These are phyloP conservation scores for Pelochelys cantorii DNA, from an alignment of 2,797 vertebrate genomes.

Conservation along the genomic window DNA sequence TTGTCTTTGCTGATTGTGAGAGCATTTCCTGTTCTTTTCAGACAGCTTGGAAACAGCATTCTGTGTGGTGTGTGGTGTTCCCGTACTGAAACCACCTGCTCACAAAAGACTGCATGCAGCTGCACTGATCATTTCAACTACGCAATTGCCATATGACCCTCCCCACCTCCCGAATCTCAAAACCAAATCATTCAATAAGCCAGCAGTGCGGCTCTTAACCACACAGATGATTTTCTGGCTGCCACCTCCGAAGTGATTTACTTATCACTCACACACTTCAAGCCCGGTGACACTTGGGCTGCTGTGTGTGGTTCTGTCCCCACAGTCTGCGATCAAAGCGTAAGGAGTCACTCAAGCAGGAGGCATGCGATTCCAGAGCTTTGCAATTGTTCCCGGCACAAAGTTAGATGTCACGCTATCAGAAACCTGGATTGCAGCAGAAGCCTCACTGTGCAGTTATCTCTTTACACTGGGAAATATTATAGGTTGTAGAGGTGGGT, in stretches of 20 bases:
- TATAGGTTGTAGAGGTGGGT: background rate
- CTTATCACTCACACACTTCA: background rate
- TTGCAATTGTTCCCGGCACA: slow-evolving; percentile 26
- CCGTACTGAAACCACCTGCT: background rate
- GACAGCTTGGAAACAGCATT: background rate
- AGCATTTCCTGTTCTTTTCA: background rate
- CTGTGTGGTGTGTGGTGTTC: background rate
- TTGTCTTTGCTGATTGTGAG: background rate
- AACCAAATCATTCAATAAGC: rapidly evolving
- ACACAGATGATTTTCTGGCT: background rate
- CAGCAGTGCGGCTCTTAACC: background rate
- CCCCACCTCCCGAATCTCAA: background rate
- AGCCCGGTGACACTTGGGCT: slow-evolving; percentile 4
- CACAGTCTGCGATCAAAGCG: slow-evolving; percentile 16
- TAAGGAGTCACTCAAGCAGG: slow-evolving; percentile 24
- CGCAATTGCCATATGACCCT: background rate
- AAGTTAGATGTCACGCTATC: background rate
- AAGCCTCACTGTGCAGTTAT: background rate
- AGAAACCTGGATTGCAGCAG: background rate
- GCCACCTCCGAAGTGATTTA: slow-evolving; percentile 40
- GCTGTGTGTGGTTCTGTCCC: background rate
- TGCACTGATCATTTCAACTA: background rate
- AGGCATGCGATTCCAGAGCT: background rate
- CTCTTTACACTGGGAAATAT: background rate
- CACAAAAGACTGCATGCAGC: background rate